Evolutionary conservation across 2,797 vertebrate species (phyloP).

Genomic region (Cynodonichthys magdalenae): DNA sequence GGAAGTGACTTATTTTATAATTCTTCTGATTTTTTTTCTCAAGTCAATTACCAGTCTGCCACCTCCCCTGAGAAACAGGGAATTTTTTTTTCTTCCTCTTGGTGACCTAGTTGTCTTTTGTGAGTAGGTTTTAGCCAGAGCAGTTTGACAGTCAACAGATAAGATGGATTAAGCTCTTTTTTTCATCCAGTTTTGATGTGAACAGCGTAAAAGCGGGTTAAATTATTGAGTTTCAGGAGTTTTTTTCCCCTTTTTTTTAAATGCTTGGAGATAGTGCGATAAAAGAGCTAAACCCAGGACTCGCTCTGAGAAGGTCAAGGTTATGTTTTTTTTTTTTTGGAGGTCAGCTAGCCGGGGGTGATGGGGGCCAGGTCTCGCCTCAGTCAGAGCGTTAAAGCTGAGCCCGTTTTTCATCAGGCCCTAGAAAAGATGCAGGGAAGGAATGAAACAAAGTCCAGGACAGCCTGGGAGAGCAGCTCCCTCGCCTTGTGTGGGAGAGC

Average conservation of each 20-base stretch:
- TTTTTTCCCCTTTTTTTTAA: conserved; percentile 76
- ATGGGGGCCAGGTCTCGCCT: conserved; percentile 61
- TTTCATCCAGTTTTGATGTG: conserved; percentile 88
- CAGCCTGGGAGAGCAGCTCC: conserved; percentile 41
- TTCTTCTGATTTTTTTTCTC: conserved; percentile 65
- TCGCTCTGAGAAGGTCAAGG: conserved; percentile 81
- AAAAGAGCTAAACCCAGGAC: conserved; percentile 82
- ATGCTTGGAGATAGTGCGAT: conserved; percentile 86
- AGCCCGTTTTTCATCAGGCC: conserved; percentile 69
- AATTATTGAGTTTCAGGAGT: conserved; percentile 86
- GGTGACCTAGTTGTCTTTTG: conserved; percentile 90
- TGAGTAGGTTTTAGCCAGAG: conserved; percentile 87
- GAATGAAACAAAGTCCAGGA: conserved; percentile 71
- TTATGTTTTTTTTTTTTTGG: conserved; percentile 54
- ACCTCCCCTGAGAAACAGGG: conserved; percentile 79
- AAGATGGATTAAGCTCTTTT: conserved; percentile 88
- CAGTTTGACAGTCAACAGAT: conserved; percentile 91
- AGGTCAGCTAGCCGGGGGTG: conserved; percentile 63
- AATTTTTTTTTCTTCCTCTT: conserved; percentile 74
- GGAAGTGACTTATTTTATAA: conserved; percentile 63
- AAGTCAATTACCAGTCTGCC: conserved; percentile 85
- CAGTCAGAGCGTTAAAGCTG: conserved; percentile 37
- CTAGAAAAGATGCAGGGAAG: conserved; percentile 66
- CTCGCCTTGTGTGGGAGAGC: conserved; percentile 63
- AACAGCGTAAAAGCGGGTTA: conserved; percentile 88